phyloP scores from a whole-genome alignment of 2,113 vertebrate genomes.

The Pluvianellus socialis region DNA sequence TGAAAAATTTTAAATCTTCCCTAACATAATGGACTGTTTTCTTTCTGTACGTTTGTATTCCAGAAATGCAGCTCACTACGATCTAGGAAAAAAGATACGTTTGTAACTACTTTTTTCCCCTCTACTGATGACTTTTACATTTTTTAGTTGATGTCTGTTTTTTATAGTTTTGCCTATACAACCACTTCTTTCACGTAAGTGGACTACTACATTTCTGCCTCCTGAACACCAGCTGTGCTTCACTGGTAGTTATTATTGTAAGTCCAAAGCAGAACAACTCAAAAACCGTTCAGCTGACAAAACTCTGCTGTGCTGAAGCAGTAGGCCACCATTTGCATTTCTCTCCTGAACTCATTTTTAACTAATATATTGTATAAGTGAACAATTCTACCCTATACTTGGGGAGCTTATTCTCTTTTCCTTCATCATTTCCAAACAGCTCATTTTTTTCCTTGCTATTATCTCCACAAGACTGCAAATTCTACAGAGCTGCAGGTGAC shows the following conservation, averaged over 20 bases:
- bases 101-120: not conserved
- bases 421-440: slow-evolving; percentile 39
- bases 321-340: slow-evolving; percentile 37
- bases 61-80: not conserved
- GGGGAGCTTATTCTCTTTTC: not conserved
- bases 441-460: slow-evolving; percentile 18
- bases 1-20: not conserved
- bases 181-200: not conserved
- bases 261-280: slow-evolving; percentile 22
- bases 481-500: slow-evolving; percentile 26
- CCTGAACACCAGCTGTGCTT: slow-evolving; percentile 17
- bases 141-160: not conserved
- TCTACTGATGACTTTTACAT: not conserved
- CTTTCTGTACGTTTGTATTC: not conserved
- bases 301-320: not conserved
- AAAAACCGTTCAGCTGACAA: not conserved
- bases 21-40: not conserved
- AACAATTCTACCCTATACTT: slow-evolving; percentile 31
- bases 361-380: slow-evolving; percentile 17
- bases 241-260: slow-evolving; percentile 11
- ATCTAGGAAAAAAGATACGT: not conserved
- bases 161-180: not conserved
- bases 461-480: slow-evolving; percentile 41
- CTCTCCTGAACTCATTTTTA: slow-evolving; percentile 11
- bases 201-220: not conserved